Conservation (phyloP, 2,888 invertebrate species). For the Lutraria lutraria region DNA sequence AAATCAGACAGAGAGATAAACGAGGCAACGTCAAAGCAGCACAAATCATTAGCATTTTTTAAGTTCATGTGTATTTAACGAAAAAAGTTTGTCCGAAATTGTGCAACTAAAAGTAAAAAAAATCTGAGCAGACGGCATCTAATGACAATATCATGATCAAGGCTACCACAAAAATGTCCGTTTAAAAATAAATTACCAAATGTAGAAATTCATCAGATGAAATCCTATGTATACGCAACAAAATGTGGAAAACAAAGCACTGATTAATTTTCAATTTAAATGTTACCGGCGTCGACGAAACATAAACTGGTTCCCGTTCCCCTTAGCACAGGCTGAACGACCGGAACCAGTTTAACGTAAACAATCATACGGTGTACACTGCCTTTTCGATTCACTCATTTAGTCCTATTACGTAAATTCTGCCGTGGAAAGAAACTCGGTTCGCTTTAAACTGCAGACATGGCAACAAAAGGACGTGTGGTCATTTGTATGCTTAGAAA, state of each 20-base stretch:
- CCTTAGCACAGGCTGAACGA: too few relatives aligned
- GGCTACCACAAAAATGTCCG: neutral
- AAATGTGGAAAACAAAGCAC: neutral
- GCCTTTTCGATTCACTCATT: neutral
- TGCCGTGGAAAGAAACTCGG: neutral
- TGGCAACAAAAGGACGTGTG: constrained; percentile 66
- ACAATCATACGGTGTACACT: neutral
- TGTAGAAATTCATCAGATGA: neutral
- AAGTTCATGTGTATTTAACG: too few relatives aligned
- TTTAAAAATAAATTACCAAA: neutral
- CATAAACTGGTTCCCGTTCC: too few relatives aligned
- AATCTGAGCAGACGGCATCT: neutral
- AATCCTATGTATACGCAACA: neutral
- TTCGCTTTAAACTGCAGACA: neutral
- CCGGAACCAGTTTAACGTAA: too few relatives aligned
- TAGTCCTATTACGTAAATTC: constrained; percentile 39
- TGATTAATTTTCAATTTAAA: neutral
- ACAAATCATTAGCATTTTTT: too few relatives aligned
- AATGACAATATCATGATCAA: neutral
- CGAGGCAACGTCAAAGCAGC: too few relatives aligned
- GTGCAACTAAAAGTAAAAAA: neutral
- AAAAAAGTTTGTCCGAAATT: neutral
- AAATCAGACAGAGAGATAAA: too few relatives aligned
- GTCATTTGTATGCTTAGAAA: constrained; percentile 81
- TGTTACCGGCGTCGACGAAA: neutral